Evolutionary conservation across 2,888 invertebrate genomes (phyloP).

Genomic region (Noctua janthe): DNA sequence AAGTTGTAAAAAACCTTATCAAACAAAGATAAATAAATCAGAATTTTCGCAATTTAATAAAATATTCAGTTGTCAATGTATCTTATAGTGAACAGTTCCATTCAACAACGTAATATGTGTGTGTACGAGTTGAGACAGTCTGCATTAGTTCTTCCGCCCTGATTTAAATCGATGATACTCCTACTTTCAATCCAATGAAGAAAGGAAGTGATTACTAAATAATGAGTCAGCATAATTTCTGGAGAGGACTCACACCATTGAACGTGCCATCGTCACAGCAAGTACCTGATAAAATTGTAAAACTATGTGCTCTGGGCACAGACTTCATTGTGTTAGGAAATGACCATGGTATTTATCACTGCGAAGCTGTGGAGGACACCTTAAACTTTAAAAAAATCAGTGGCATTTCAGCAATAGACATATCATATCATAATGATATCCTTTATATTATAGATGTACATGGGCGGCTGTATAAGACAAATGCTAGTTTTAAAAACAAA

Average conservation of each 20-base stretch:
- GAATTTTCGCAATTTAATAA: slow-evolving; percentile 47
- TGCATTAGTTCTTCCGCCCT: slow-evolving; percentile 65
- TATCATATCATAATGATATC: slow-evolving; percentile 91
- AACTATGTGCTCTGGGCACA: slow-evolving; percentile 82
- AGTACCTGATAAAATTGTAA: slow-evolving; percentile 87
- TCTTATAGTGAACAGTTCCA: slow-evolving; percentile 43
- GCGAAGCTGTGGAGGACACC: slow-evolving; percentile 81
- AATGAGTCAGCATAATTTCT: slow-evolving; percentile 89
- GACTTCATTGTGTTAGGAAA: slow-evolving; percentile 86
- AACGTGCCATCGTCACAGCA: slow-evolving; percentile 79
- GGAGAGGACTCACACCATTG: slow-evolving; percentile 85
- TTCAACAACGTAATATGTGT: slow-evolving; percentile 47
- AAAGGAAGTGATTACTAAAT: slow-evolving; percentile 75
- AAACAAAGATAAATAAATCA: slow-evolving; percentile 57
- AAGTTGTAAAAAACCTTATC: slow-evolving; percentile 49
- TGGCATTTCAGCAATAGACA: slow-evolving; percentile 91
- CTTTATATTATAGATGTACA: slow-evolving; percentile 91
- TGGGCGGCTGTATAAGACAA: slow-evolving; percentile 91
- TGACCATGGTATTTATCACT: slow-evolving; percentile 87
- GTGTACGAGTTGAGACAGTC: slow-evolving; percentile 56
- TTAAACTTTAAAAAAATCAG: slow-evolving; percentile 86
- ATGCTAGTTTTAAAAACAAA: slow-evolving; percentile 88
- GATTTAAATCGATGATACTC: slow-evolving; percentile 73
- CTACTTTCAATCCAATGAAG: slow-evolving; percentile 70
- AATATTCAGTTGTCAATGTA: slow-evolving; percentile 62